Evolutionary conservation across 2,113 vertebrate genomes (phyloP).

Genomic region (Cettia cetti): DNA sequence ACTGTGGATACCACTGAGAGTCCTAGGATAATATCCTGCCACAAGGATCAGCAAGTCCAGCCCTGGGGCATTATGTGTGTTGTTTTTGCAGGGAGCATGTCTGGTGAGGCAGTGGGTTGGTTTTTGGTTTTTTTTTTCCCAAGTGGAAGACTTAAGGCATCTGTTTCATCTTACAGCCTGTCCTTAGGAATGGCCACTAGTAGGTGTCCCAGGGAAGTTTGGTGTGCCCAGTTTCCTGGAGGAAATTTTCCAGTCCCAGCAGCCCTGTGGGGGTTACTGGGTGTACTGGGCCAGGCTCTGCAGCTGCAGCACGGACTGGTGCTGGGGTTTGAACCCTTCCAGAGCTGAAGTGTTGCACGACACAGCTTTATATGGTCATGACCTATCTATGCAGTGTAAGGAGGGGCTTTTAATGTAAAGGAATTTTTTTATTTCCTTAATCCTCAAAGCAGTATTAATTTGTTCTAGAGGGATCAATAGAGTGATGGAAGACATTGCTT

Average conservation of each 20-base stretch:
- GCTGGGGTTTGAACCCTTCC: not conserved
- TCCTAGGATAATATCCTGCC: not conserved
- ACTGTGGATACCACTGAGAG: not conserved
- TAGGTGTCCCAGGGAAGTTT: fast-evolving
- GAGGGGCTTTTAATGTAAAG: not conserved
- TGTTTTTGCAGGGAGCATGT: not conserved
- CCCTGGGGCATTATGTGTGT: fast-evolving
- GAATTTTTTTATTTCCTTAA: fast-evolving
- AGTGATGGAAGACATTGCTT: not conserved
- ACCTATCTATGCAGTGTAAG: not conserved
- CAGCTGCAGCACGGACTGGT: not conserved
- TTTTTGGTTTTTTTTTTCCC: fast-evolving
- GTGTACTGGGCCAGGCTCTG: not conserved
- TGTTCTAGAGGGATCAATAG: not conserved
- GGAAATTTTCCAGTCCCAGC: not conserved
- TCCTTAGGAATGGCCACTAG: not conserved
- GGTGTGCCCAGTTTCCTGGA: not conserved
- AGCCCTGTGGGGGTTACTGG: not conserved
- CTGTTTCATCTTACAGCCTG: not conserved
- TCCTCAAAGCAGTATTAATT: not conserved
- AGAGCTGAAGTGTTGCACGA: not conserved
- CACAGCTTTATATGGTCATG: not conserved
- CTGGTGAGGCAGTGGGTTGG: not conserved
- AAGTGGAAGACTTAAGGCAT: not conserved
- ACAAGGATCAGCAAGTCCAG: not conserved